Evolutionary conservation across 2,797 vertebrate genomes (phyloP), one percentile per base, ranked within the genome.

Genomic region (Cynodonichthys magdalenae): DNA sequence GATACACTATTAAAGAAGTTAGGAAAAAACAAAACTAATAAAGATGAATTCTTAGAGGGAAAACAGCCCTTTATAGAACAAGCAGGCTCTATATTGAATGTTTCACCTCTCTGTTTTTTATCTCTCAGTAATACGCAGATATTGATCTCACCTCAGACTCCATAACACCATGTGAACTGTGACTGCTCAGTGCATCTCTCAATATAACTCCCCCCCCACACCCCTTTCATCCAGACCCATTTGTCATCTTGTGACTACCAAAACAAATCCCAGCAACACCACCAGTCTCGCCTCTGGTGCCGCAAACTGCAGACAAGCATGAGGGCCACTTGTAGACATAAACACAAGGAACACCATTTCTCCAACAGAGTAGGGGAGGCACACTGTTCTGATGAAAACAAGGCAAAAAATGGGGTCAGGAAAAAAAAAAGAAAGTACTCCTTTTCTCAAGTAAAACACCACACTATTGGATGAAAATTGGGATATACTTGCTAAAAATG

Each of bases 401-500:
- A 71, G 51, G 46, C n/a, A 1, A 52, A 53, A 2, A 39, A 85
- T 54, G 74, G 69, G 65, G 53, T 29, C 29, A 66, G 65, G 24
- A 24, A 24, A 24, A 24, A 24, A 24, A 24, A 3, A 24, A 24
- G 24, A 24, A 3, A 14, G 41, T 61, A 51, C 47, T 52, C 52
- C 46, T 57, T 64, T 74, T 54, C 48, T 65, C 59, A 63, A 59
- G 51, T 74, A 39, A 65, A 65, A 71, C 53, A 59, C 36, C 42
- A 44, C 15, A 34, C 71, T 85, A 88, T 89, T 84, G 77, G 77
- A 39, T 75, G 58, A 63, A 82, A 81, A 24, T 87, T 75, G 57
- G 62, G 71, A 58, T 61, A 53, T 68, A 42, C 28, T 59, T 10
- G 8, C 46, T 60, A 44, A 71, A 74, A 74, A 75, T 45, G 69